Evolutionary conservation across 1,140 invertebrate species (phyloP).

Genomic region (Lepidotrigona ventralis): DNA sequence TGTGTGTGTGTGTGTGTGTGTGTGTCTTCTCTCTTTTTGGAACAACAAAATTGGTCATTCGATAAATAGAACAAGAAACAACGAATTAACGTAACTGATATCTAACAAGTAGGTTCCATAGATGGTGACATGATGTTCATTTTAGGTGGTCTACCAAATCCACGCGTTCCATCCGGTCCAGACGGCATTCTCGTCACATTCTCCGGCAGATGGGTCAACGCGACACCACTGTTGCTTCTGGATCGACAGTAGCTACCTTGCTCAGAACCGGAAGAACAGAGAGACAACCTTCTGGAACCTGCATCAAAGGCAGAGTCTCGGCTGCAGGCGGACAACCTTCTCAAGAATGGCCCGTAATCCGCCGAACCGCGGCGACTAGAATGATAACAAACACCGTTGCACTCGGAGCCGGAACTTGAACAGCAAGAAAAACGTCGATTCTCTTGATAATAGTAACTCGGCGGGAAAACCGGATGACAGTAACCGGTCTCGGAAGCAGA

Average conservation of each 20-base stretch:
- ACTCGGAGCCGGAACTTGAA: constrained; percentile 72
- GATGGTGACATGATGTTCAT: constrained; percentile 50
- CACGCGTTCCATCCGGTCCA: constrained; percentile 91
- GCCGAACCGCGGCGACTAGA: constrained; percentile 70
- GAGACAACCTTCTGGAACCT: constrained; percentile 68
- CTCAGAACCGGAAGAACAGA: constrained; percentile 73
- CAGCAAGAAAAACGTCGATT: constrained; percentile 75
- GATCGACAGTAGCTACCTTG: constrained; percentile 72
- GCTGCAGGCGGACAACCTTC: constrained; percentile 81
- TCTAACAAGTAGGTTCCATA: constrained; percentile 48
- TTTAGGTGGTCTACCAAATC: constrained; percentile 81
- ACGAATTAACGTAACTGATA: background rate
- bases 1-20: background rate
- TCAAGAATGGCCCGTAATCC: constrained; percentile 74
- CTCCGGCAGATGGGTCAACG: constrained; percentile 80
- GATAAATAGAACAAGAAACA: background rate
- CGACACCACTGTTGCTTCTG: constrained; percentile 81
- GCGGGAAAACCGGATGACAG: constrained; percentile 70
- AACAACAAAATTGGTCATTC: background rate
- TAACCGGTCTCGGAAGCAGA: constrained; percentile 76
- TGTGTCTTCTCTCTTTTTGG: background rate
- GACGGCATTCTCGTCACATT: constrained; percentile 89
- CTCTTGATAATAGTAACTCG: constrained; percentile 70
- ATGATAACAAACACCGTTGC: constrained; percentile 64
- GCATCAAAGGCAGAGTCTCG: constrained; percentile 78